phyloP scores from a whole-genome alignment of 1,140 invertebrate genomes.

The Diprion similis region DNA sequence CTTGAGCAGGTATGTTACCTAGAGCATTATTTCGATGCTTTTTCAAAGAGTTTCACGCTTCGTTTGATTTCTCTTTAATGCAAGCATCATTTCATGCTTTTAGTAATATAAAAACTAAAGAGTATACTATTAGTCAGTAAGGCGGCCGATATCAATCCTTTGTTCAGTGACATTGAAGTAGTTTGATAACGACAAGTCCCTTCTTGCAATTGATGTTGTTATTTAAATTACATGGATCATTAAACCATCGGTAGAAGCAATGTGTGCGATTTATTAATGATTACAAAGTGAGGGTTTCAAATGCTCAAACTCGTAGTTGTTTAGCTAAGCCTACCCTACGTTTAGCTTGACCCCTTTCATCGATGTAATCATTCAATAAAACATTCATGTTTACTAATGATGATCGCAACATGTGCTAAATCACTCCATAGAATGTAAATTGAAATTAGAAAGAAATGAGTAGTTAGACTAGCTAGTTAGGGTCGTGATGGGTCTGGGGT shows the following conservation, averaged over 20 bases:
- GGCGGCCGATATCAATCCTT: too few species aligned
- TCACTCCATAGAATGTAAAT: constrained; percentile 8
- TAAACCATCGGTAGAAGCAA: too few species aligned
- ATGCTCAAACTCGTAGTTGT: not conserved
- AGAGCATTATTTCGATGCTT: too few species aligned
- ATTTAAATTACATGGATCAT: too few species aligned
- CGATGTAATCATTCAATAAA: not conserved
- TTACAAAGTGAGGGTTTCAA: not conserved
- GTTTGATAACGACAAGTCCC: too few species aligned
- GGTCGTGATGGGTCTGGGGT: constrained; percentile 47
- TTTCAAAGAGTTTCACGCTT: not conserved
- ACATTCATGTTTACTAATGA: not conserved
- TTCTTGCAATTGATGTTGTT: too few species aligned
- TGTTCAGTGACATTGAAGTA: too few species aligned
- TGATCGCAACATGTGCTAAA: constrained; percentile 14
- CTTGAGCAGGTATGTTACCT: not conserved
- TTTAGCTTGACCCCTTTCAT: not conserved
- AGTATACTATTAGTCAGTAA: too few species aligned
- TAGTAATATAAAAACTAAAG: too few species aligned
- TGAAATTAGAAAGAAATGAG: constrained; percentile 14
- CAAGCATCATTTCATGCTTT: too few species aligned
- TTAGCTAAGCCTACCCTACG: not conserved
- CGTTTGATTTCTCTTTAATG: not conserved
- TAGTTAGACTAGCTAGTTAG: constrained; percentile 24
- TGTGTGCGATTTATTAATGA: too few species aligned